Base-by-base conservation (phyloP, 2,113 vertebrate species). In the Spermophilus dauricus region DNA sequence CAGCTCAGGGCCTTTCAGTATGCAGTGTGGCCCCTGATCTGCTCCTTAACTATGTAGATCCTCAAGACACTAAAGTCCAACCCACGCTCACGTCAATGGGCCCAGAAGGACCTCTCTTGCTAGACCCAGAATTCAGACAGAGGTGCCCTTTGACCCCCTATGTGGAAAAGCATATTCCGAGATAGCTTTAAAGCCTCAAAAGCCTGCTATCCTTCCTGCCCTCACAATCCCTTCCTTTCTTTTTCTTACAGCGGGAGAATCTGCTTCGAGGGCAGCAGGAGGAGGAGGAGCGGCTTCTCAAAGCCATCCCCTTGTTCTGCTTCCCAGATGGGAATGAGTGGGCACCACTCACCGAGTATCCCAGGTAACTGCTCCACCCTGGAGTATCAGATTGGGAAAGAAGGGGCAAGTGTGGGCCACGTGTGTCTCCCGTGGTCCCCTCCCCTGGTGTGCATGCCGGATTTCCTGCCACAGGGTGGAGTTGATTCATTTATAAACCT, bases 271-370 rank as follows among this genome's bases (percentile, higher is more conserved):
- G 98, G 77, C 99, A 99, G 95, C 99, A 98, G 95, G 99, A 99
- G 98, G 99, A 99, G 73, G 99, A 99, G 89, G 99, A 99, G 87
- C 99, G 99, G 96, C 98, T 99, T 1, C 97, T 99, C 0, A 98
- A 99, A 65, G 99, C 99, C 24, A 99, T 99, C 92, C 99, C 99
- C 1, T 99, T 99, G 61, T 99, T 99, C 96, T 99, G 99, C 98
- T 99, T 99, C 96, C 99, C 99, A 0, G 99, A 99, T 0, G 99
- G 99, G 65, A 99, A 99, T 77, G 99, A 98, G 98, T 99, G 99
- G 99, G 99, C 98, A 1, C 99, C 99, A 0, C 53, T 99, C 89
- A 99, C 99, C 0, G 99, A 99, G 75, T 99, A 99, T 96, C 98
- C 98, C 98, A 99, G 99, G 99, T 99, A 97, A 96, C 76, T 45